These are phyloP conservation scores for Pygoscelis antarcticus DNA, from an alignment of 2,113 vertebrate genomes.

Conservation along the genomic window DNA sequence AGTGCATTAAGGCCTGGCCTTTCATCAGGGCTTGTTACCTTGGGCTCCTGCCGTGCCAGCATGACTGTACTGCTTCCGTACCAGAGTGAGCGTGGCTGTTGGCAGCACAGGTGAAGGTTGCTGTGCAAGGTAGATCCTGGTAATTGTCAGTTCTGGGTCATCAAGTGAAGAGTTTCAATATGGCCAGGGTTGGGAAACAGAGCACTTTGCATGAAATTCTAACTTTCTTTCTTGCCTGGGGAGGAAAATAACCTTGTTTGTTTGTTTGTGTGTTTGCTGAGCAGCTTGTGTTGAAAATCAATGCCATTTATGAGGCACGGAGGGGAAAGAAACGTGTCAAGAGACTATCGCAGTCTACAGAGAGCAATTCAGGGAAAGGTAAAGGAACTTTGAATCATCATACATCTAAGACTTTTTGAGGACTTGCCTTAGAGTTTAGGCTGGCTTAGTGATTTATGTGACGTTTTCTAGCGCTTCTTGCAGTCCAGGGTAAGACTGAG, in stretches of 20 bases:
- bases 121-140: neutral
- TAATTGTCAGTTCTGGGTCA: neutral
- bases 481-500: neutral
- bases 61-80: neutral
- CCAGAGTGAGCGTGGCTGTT: accelerated
- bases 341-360: slow-evolving; percentile 89
- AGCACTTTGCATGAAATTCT: neutral
- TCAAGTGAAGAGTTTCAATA: neutral
- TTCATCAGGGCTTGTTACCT: neutral
- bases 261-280: slow-evolving; percentile 44
- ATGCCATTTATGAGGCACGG: slow-evolving; percentile 90
- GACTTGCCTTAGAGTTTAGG: neutral
- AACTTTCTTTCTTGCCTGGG: neutral
- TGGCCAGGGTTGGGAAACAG: neutral
- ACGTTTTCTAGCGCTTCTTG: neutral
- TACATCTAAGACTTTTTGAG: neutral
- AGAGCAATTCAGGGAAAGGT: slow-evolving; percentile 94
- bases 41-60: neutral
- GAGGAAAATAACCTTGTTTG: neutral
- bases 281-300: slow-evolving; percentile 95
- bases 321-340: slow-evolving; percentile 95
- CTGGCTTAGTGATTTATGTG: neutral
- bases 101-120: neutral
- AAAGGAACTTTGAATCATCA: neutral
- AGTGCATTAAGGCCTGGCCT: neutral